Conservation (phyloP, 2,113 vertebrate species). For the Cisticola juncidis region DNA sequence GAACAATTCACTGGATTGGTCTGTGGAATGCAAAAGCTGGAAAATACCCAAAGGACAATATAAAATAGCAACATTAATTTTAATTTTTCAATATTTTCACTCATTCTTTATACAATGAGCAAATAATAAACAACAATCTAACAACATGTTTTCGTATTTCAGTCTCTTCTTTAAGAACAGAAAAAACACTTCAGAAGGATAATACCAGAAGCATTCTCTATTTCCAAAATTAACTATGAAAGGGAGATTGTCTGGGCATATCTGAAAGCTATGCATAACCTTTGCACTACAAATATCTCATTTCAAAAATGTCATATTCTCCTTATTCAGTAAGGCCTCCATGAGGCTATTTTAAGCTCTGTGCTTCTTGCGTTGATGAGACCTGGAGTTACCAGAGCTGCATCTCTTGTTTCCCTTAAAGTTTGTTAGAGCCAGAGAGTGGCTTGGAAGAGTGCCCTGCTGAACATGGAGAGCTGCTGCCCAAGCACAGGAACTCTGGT, state of each 20-base stretch:
- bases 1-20: neutral
- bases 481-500: neutral
- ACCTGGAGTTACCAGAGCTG: slow-evolving; percentile 21
- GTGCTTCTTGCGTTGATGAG: slow-evolving; percentile 25
- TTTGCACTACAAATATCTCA: slow-evolving; percentile 64
- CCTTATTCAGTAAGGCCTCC: slow-evolving; percentile 37
- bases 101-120: neutral
- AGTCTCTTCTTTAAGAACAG: neutral
- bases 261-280: slow-evolving; percentile 63
- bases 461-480: neutral
- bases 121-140: neutral
- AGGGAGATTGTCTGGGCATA: slow-evolving; percentile 42
- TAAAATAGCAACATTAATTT: neutral
- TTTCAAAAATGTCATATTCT: slow-evolving; percentile 72
- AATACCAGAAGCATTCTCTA: neutral
- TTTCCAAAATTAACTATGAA: slow-evolving; percentile 63
- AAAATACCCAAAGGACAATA: neutral
- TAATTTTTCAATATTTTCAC: neutral
- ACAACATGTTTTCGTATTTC: slow-evolving; percentile 5
- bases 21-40: neutral
- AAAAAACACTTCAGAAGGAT: neutral
- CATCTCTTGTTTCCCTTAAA: slow-evolving; percentile 18
- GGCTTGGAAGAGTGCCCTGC: neutral
- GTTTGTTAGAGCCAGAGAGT: neutral
- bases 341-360: slow-evolving; percentile 59